Base-by-base conservation (phyloP, 2,888 invertebrate genomes). In the Dugesia japonica region DNA sequence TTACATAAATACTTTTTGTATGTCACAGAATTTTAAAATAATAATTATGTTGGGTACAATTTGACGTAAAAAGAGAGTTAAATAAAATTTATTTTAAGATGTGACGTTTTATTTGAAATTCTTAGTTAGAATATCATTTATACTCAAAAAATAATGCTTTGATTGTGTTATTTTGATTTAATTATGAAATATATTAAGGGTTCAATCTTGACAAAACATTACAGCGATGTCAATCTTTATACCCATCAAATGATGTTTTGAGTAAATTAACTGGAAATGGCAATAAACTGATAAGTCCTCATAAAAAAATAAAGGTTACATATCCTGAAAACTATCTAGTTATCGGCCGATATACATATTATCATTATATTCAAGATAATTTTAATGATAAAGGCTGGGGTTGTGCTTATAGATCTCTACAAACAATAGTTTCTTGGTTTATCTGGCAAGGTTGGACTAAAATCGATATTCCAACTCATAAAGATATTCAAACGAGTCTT, bases 321-420 rank as follows among this genome's bases (percentile, higher is more conserved):
- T 56, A 56, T 56, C 4, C 1, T 13, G 56, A 56, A 20, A 20
- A 1, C 23, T 23, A 56, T 23, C 17, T n/a, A 4, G 56, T 56
- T 1, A 23, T 56, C 17, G 98, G 98, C 0, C 87, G 89, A 79
- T 98, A 98, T 83, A 87, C 89, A 23, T 99, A 98, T 85, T 90
- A 93, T 83, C 98, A 99, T 85, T 99, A 99, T 84, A 90, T 92
- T 89, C 84, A 85, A 80, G 91, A 95, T 82, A 88, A 89, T 80
- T 89, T 92, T 83, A 90, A 95, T 84, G 98, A 98, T 82, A 90
- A 91, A 83, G 94, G 94, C n/a, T 98, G 98, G 98, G 98, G 98
- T 1, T 98, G 98, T 86, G 98, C 98, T 0, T 98, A 98, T 83
- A 88, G 98, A 78, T 95, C 95, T 0, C 87, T 98, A 81, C 98